Base-by-base conservation (phyloP, 2,888 invertebrate genomes). In the Sphaerophoria rueppellii region DNA sequence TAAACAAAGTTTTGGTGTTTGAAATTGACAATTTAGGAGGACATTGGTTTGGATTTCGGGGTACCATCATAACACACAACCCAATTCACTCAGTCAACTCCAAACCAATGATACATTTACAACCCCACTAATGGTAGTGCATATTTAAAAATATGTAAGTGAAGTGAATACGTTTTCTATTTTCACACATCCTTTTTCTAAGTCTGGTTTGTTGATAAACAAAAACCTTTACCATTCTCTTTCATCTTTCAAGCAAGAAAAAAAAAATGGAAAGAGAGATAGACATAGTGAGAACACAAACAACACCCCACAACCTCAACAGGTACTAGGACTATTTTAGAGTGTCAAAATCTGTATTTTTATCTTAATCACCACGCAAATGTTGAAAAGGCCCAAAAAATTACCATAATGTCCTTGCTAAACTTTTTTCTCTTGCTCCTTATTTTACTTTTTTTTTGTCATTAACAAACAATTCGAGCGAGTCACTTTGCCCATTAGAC, bases 361-460 rank as follows among this genome's bases (percentile, higher is more conserved):
- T 83, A 83, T 83, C 83, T 80, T 80, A 69, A 83, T 75, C 80
- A 80, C 83, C 83, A 72, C 83, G 74, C 80, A 76, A 80, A 83
- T 72, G 83, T 69, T 76, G 61, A 80, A 80, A 69, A 72, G 54
- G 61, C 70, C 67, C 50, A 65, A 71, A 48, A 83, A 83, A 83
- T 83, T 75, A 83, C 75, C 80, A 83, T 83, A 83, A 83, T 80
- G 75, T 76, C 75, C 58, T 76, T 55, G 34, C 43, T 75, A 40
- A 24, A 24, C 24, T 24, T 65, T 60, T 61, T 40, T 54, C 34
- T 63, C 5, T 11, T 6, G 14, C 6, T 50, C 16, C 16, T 50
- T 50, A 6, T 50, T 50, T 50, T 50, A 4, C 34, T 34, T 55
- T 55, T 55, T 46, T 32, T 6, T 37, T 37, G 83, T 80, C 83